Evolutionary conservation across 2,797 vertebrate genomes (phyloP).

Genomic region (Peromyscus melanophrys): DNA sequence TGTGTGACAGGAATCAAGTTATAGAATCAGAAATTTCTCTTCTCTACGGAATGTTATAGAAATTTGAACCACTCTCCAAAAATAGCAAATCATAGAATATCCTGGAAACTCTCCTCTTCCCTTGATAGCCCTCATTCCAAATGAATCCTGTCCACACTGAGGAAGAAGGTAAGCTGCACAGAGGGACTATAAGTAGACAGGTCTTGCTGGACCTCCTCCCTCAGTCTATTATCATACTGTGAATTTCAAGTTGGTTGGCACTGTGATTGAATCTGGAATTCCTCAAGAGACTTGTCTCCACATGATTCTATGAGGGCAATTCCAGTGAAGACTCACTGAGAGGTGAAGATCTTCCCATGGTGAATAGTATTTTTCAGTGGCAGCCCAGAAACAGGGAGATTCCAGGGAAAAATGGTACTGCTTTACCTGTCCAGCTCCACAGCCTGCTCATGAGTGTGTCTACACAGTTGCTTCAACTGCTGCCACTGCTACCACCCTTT

Average conservation of each 20-base stretch:
- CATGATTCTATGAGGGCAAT: not conserved
- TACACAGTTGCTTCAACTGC: too few relatives aligned
- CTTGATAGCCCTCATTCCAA: not conserved
- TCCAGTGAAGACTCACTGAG: not conserved
- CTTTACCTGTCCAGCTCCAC: not conserved
- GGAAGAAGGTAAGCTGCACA: too few relatives aligned
- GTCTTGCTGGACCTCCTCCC: fast-evolving
- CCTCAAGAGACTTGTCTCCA: not conserved
- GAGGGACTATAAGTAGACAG: not conserved
- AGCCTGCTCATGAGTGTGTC: not conserved
- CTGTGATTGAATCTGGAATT: not conserved
- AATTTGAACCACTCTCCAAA: not conserved
- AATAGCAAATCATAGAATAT: not conserved
- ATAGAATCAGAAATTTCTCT: not conserved
- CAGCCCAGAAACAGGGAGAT: not conserved
- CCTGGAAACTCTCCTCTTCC: not conserved
- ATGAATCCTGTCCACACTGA: not conserved
- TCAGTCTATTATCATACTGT: not conserved
- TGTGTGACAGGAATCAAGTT: not conserved
- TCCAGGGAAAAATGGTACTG: not conserved
- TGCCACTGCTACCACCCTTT: not conserved
- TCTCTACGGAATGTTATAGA: too few relatives aligned
- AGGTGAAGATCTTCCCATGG: not conserved
- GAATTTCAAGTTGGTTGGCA: too few relatives aligned
- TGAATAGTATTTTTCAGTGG: not conserved